A percentile compares a stretch with the other conserved stretches of the same genome.
These are phyloP conservation scores for Plebejus argus DNA, from an alignment of 2,888 invertebrate species.

Conservation along the genomic window DNA sequence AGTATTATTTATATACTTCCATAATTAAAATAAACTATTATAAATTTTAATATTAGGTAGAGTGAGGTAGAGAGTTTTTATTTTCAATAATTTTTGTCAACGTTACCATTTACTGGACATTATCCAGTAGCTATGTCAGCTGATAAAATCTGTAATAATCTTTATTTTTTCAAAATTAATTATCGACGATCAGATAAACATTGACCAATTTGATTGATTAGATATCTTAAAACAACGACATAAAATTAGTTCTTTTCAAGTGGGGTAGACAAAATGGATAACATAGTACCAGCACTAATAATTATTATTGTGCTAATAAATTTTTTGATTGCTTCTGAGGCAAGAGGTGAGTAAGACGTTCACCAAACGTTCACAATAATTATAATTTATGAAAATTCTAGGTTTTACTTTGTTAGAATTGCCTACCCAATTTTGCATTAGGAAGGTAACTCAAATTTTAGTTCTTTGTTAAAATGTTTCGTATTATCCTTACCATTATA, in stretches of 20 bases:
- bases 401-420: no score
- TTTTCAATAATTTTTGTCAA: neutral
- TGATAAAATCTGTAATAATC: neutral
- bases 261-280: neutral
- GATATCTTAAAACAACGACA: neutral
- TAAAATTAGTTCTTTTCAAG: neutral
- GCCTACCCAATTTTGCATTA: no score
- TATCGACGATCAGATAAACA: slow-evolving; percentile 6
- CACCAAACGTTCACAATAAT: neutral
- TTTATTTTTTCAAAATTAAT: neutral
- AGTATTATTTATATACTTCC: no score
- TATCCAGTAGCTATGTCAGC: neutral
- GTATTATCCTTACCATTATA: no score
- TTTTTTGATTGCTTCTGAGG: neutral
- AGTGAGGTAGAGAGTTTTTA: no score
- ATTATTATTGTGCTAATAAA: neutral
- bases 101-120: neutral
- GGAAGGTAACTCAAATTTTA: no score
- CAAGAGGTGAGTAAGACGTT: neutral
- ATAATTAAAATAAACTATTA: no score
- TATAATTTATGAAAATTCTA: no score
- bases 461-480: no score
- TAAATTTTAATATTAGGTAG: no score
- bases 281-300: neutral
- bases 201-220: neutral